phyloP scores from a whole-genome alignment of 1,140 invertebrate genomes.

The Lordiphosa mommai region DNA sequence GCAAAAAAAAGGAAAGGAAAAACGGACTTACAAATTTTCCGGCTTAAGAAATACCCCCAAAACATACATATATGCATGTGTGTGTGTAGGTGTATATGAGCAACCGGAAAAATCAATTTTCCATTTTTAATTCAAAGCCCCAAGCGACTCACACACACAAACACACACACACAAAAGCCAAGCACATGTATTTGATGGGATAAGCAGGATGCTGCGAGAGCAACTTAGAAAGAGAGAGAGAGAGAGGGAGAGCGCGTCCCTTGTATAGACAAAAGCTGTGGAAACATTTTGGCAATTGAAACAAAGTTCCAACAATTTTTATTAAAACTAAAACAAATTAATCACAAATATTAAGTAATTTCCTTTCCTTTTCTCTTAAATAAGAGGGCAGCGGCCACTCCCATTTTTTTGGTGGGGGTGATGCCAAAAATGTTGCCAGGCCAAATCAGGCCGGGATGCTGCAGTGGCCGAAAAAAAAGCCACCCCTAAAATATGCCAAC shows the following conservation, averaged over 20 bases:
- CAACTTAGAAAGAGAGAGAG: constrained; percentile 2
- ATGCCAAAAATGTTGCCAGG: constrained; percentile 46
- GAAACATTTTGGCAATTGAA: constrained; percentile 43
- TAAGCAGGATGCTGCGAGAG: constrained; percentile 64
- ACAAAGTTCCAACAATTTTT: constrained; percentile 12
- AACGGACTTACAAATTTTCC: constrained; percentile 42
- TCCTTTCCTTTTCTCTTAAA: not conserved
- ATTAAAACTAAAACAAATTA: not conserved
- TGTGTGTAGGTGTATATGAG: constrained; percentile 42
- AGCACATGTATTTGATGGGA: constrained; percentile 45
- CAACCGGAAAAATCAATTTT: constrained; percentile 79
- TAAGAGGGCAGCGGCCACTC: constrained; percentile 28
- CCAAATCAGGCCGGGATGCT: constrained; percentile 45
- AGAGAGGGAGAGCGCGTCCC: constrained; percentile 13
- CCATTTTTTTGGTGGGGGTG: constrained; percentile 7
- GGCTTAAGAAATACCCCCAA: constrained; percentile 45
- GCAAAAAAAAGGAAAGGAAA: constrained; percentile 12
- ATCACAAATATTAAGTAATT: not conserved
- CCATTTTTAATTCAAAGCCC: constrained; percentile 79
- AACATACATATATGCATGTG: constrained; percentile 23
- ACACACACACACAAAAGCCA: constrained; percentile 12
- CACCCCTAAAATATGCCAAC: constrained; percentile 11
- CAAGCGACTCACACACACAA: constrained; percentile 35
- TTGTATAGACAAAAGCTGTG: constrained; percentile 54
- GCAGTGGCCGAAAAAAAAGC: constrained; percentile 20